Conservation (phyloP, 2,888 invertebrate species). For the Artemia sinica region DNA sequence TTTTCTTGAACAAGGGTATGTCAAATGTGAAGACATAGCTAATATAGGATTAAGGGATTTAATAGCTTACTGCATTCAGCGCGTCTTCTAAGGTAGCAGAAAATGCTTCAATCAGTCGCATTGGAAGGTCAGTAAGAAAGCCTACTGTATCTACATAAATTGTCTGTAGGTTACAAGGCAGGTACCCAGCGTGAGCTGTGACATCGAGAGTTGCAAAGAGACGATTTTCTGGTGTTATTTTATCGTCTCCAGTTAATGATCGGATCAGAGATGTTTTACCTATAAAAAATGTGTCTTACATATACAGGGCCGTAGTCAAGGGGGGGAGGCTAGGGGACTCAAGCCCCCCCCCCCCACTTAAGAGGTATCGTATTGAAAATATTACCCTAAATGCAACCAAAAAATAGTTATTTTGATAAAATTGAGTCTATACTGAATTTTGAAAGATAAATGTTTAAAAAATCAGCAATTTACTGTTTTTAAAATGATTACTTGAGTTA, state of each 20-base stretch:
- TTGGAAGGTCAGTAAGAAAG: conserved; percentile 67
- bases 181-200: conserved; percentile 49
- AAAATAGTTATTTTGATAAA: conserved; percentile 13
- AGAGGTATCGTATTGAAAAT: not conserved
- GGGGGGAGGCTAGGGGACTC: too few species aligned
- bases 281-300: conserved; percentile 24
- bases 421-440: not conserved
- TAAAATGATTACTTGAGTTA: too few species aligned
- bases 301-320: too few species aligned
- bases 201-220: conserved; percentile 74
- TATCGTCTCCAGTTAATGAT: conserved; percentile 48
- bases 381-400: conserved; percentile 19
- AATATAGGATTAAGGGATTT: not conserved
- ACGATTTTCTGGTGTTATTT: conserved; percentile 48
- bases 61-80: conserved; percentile 42
- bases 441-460: too few species aligned
- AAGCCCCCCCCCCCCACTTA: too few species aligned
- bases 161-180: conserved; percentile 47
- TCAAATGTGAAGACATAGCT: too few species aligned
- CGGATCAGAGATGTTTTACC: conserved; percentile 60
- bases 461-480: too few species aligned
- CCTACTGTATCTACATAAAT: conserved; percentile 64
- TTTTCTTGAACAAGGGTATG: too few species aligned
- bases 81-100: conserved; percentile 63
- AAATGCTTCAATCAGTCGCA: conserved; percentile 57